Conservation (phyloP, 2,113 vertebrate genomes). For the Xenopus borealis region DNA sequence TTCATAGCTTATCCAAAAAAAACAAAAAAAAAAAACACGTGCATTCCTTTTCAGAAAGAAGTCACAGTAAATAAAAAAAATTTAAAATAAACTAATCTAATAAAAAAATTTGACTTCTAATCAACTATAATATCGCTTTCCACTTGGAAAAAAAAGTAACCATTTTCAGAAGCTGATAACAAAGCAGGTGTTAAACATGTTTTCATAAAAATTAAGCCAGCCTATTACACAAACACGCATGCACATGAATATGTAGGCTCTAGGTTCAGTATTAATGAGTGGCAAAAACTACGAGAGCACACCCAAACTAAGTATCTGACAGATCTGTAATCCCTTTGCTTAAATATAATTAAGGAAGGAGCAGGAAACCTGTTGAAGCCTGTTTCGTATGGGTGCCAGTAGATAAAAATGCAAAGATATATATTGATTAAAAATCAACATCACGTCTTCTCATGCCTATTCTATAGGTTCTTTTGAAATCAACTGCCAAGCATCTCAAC, state of each 20-base stretch:
- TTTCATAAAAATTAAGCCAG: neutral
- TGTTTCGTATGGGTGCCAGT: constrained; percentile 24
- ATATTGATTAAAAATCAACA: constrained; percentile 15
- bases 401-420: neutral
- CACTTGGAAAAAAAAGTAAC: no score
- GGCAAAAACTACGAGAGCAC: constrained; percentile 20
- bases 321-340: constrained; percentile 2
- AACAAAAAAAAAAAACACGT: no score
- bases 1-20: no score
- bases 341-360: constrained; percentile 18
- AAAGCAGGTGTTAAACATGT: constrained; percentile 8
- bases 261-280: constrained; percentile 1
- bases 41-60: no score
- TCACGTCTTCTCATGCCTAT: neutral
- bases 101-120: no score
- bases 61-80: no score
- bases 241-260: constrained; percentile 11
- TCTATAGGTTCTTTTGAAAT: constrained; percentile 5
- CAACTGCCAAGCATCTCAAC: constrained; percentile 26
- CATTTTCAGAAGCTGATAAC: no score
- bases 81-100: no score
- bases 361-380: constrained; percentile 16
- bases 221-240: constrained; percentile 32
- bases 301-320: constrained; percentile 8
- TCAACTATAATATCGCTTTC: no score